Evolutionary conservation across 2,113 vertebrate species (phyloP).

Genomic region (Tragelaphus strepsiceros): DNA sequence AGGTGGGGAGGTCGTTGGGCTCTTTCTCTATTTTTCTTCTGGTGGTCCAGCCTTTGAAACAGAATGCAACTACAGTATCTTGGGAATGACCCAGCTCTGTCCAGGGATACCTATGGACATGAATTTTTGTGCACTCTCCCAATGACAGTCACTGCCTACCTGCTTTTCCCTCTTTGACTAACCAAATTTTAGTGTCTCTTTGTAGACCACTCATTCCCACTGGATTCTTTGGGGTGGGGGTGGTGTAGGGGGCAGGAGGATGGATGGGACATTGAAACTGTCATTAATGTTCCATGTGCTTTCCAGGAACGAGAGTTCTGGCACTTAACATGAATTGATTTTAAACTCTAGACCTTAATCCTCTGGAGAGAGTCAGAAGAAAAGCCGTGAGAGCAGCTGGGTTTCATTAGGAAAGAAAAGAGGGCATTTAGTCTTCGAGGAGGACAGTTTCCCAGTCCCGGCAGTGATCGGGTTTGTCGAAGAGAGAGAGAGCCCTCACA

Average conservation of each 20-base stretch:
- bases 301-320: slow-evolving; percentile 17
- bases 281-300: background rate
- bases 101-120: background rate
- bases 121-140: background rate
- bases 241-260: background rate
- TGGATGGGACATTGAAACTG: background rate
- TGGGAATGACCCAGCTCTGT: background rate
- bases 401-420: background rate
- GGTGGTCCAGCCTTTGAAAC: background rate
- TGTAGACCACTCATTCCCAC: background rate
- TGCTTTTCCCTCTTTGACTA: background rate
- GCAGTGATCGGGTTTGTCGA: background rate
- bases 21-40: background rate
- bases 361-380: background rate
- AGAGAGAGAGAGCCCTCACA: background rate
- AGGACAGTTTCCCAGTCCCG: background rate
- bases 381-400: background rate
- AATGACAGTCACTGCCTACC: background rate
- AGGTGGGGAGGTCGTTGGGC: background rate
- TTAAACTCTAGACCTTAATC: background rate
- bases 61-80: background rate
- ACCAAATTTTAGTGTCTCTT: background rate
- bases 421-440: background rate
- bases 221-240: too few species aligned
- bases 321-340: background rate